Percentiles rank a stretch among this genome's conserved stretches.
These are phyloP conservation scores for Ciconia stormi DNA, from an alignment of 2,113 vertebrate genomes.

Conservation along the genomic window DNA sequence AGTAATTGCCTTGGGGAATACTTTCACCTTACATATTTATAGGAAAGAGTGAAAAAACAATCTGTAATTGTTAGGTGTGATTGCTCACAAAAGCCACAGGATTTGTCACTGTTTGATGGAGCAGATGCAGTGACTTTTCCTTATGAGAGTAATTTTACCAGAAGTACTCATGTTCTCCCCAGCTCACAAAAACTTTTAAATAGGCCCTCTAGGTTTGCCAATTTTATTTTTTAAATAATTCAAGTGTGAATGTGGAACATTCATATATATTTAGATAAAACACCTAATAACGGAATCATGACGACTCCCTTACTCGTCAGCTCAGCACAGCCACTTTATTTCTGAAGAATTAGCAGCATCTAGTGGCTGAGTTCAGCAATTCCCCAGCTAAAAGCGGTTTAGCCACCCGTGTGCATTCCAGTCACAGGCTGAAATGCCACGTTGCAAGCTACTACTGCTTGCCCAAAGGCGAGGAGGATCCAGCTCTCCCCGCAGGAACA, in stretches of 20 bases:
- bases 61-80: neutral
- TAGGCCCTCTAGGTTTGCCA: neutral
- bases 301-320: rapidly evolving
- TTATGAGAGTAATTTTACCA: neutral
- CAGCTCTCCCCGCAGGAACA: rapidly evolving
- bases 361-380: neutral
- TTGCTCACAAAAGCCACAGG: neutral
- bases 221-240: neutral
- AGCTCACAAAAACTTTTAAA: neutral
- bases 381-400: neutral
- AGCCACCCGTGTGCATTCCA: rapidly evolving
- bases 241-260: neutral
- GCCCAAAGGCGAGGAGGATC: neutral
- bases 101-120: neutral
- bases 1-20: neutral
- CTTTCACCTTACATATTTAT: neutral
- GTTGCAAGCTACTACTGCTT: neutral
- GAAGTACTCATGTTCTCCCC: neutral
- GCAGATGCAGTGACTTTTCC: neutral
- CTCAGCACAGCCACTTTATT: neutral
- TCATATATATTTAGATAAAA: neutral
- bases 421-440: neutral
- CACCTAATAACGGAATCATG: neutral
- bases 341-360: conserved; percentile 33
- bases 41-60: neutral